Evolutionary conservation across 2,113 vertebrate species (phyloP).

Genomic region (Actinemys pallida): DNA sequence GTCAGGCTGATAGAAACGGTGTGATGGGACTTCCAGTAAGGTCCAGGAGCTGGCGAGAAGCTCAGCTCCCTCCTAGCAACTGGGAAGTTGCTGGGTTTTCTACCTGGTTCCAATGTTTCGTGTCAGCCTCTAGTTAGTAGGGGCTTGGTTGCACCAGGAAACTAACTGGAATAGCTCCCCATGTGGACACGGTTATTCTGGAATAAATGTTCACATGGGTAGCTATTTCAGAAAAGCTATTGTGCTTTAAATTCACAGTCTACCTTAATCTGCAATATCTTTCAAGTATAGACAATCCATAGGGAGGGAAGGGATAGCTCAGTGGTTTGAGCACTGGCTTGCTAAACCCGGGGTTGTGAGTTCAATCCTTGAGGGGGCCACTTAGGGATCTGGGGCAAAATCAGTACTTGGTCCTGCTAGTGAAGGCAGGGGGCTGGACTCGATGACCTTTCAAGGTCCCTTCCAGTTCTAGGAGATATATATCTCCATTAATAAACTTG

Average conservation of each 20-base stretch:
- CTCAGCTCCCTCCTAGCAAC: background rate
- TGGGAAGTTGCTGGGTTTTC: background rate
- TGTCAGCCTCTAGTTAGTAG: background rate
- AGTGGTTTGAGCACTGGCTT: no score
- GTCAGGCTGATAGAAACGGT: background rate
- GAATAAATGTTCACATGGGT: background rate
- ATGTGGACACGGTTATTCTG: background rate
- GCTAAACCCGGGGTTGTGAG: no score
- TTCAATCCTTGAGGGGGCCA: no score
- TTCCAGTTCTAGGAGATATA: no score
- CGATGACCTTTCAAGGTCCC: no score
- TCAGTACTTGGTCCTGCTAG: no score
- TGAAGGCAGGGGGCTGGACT: no score
- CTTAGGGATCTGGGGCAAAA: no score
- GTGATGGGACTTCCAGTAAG: background rate
- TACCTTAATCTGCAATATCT: background rate
- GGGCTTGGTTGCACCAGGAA: background rate
- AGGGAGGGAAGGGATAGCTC: no score
- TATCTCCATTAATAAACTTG: no score
- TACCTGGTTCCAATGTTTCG: background rate
- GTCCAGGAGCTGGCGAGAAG: background rate
- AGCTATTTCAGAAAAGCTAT: background rate
- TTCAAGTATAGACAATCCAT: rapidly evolving
- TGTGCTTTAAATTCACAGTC: background rate
- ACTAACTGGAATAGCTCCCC: background rate